Conservation (phyloP, 2,888 invertebrate genomes). For the Macrophya alboannulata region DNA sequence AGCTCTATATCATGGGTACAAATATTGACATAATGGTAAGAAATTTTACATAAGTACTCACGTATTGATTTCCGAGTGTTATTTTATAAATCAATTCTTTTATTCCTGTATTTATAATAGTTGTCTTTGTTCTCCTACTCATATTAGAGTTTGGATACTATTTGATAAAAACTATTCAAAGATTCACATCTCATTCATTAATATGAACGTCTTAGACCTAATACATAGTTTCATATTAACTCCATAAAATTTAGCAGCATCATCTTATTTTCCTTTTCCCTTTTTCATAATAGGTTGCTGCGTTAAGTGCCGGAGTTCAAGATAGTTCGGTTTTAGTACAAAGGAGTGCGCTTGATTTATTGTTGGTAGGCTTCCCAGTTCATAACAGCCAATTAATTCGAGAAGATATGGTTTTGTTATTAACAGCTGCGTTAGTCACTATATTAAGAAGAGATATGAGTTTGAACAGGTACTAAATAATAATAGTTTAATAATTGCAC, state of each 20-base stretch:
- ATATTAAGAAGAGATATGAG: slow-evolving; percentile 95
- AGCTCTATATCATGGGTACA: slow-evolving; percentile 91
- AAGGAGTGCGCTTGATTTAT: slow-evolving; percentile 91
- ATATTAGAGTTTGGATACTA: slow-evolving; percentile 6
- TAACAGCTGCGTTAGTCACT: slow-evolving; percentile 88
- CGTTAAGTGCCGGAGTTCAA: slow-evolving; percentile 90
- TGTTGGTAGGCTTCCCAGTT: slow-evolving; percentile 92
- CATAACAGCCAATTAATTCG: slow-evolving; percentile 88
- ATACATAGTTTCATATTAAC: not conserved
- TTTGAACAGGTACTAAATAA: slow-evolving; percentile 85
- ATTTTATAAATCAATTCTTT: slow-evolving; percentile 4
- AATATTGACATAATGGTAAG: slow-evolving; percentile 91
- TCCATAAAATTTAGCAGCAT: not conserved
- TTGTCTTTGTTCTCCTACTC: not conserved
- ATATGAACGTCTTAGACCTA: not conserved
- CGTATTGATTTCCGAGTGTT: not conserved
- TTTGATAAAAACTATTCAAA: slow-evolving; percentile 52
- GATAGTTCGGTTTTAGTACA: slow-evolving; percentile 92
- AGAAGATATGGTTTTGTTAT: slow-evolving; percentile 87
- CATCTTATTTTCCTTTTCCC: slow-evolving; percentile 31
- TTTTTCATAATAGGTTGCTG: slow-evolving; percentile 83
- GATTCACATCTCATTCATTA: slow-evolving; percentile 43
- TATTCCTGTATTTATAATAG: not conserved
- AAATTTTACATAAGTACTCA: not conserved
- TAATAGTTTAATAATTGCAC: not conserved